phyloP scores from a whole-genome alignment of 2,888 invertebrate genomes.

The Harmothoe impar region DNA sequence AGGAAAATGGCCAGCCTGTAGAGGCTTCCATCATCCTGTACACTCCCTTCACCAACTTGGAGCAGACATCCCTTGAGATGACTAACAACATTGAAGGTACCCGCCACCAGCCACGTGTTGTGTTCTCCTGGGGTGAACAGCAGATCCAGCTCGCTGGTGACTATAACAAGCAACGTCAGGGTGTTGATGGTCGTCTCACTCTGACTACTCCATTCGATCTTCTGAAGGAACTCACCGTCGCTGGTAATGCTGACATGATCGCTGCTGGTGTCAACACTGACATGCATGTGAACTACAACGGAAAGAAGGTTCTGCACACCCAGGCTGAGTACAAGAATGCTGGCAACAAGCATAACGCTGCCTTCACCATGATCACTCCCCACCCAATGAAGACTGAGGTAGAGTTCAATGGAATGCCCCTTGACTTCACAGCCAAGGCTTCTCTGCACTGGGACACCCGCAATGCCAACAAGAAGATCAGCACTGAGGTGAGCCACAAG shows the following conservation, averaged over 20 bases:
- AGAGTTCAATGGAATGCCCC: neutral
- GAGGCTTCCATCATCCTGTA: neutral
- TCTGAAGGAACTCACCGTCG: neutral
- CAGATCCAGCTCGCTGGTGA: slow-evolving; percentile 25
- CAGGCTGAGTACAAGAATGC: slow-evolving; percentile 22
- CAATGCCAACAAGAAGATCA: slow-evolving; percentile 24
- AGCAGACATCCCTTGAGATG: neutral
- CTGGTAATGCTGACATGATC: neutral
- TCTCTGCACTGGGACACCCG: slow-evolving; percentile 36
- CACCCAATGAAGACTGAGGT: slow-evolving; percentile 17
- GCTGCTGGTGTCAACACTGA: neutral
- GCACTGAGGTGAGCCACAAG: slow-evolving; percentile 41
- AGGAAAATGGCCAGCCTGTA: neutral
- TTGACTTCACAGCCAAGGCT: slow-evolving; percentile 25
- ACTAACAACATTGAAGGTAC: neutral
- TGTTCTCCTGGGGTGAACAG: neutral
- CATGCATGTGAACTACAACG: neutral
- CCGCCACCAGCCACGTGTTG: neutral
- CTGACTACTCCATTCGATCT: slow-evolving; percentile 6
- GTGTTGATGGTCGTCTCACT: neutral
- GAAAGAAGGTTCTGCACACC: neutral
- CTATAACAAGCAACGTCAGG: neutral
- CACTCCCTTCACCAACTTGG: slow-evolving; percentile 44
- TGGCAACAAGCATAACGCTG: neutral
- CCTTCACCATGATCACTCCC: slow-evolving; percentile 30